Evolutionary conservation across 2,888 invertebrate species (phyloP), one percentile per base, ranked within the genome.

Genomic region (Hemaris fuciformis): DNA sequence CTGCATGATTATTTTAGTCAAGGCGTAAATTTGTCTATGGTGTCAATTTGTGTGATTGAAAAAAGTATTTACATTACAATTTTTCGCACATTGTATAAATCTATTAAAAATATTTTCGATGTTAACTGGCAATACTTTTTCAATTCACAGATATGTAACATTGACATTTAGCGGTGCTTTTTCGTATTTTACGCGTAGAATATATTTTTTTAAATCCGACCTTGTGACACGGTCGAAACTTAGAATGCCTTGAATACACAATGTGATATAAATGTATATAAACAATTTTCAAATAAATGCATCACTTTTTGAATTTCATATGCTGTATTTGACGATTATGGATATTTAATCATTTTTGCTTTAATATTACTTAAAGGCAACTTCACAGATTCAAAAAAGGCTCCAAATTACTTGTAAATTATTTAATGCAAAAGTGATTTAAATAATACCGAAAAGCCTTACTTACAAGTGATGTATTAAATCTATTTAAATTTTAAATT

Each of bases 191-290:
- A 22, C 27, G 31, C 22, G n/a, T 46, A 34, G 18, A 34, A 10
- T 59, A 58, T 43, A 42, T 27, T 38, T 38, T 46, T 59, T 34
- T 23, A 8, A 38, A 59, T 7, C 8, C 42, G 58, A 59, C 41
- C 41, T 23, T 22, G 23, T 38, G 46, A 48, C 60, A 43, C 61
- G 57, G 62, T 65, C 48, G 60, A 63, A 58, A 42, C 45, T 68
- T 73, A 68, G 70, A 75, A 80, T 83, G 88, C 87, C 87, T 88
- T 86, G 80, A 77, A 77, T 70, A 76, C 74, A 75, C 76, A 82
- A 81, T 88, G 88, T 88, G 88, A 88, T 88, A 88, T 78, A 78
- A 82, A 78, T 79, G 83, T 83, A 80, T 64, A 68, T 72, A 69
- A 61, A 62, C 64, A 41, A 57, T 56, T 59, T 46, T 58, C 8